A percentile compares a stretch with the other conserved stretches of the same genome.
Evolutionary conservation across 2,797 vertebrate genomes (phyloP).

Genomic region (Schizopygopsis pylzovi): DNA sequence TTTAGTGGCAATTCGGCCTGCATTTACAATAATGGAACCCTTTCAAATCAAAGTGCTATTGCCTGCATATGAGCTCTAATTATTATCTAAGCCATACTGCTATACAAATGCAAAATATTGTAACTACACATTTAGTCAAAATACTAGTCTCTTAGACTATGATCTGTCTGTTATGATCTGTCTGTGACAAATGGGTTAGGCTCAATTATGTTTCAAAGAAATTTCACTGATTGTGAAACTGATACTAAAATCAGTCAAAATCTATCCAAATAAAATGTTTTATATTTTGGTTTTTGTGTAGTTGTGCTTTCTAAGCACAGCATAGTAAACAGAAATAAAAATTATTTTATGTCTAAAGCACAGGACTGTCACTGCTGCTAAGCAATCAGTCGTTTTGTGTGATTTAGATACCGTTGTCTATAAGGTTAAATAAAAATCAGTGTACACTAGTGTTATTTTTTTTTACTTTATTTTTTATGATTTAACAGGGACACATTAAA

Average conservation of each 20-base stretch:
- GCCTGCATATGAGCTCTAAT: not conserved
- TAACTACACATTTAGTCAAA: not conserved
- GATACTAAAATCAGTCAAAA: not conserved
- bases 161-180: not conserved
- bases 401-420: too few species aligned
- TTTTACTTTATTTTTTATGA: too few species aligned
- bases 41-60: conserved; percentile 1
- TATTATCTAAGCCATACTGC: not conserved
- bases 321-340: too few species aligned
- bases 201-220: not conserved
- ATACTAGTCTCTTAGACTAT: not conserved
- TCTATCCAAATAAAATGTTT: too few species aligned
- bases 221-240: not conserved
- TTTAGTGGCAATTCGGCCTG: not conserved
- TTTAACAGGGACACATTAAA: not conserved
- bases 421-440: too few species aligned
- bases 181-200: not conserved
- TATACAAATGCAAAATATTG: not conserved
- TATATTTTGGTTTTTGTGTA: too few species aligned
- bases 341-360: too few species aligned
- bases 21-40: not conserved
- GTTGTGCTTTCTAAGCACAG: too few species aligned
- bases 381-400: too few species aligned
- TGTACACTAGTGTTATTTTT: too few species aligned
- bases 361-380: too few species aligned